These are phyloP conservation scores for Drosophila melanosoma DNA, from an alignment of 2,888 invertebrate species.

Conservation along the genomic window DNA sequence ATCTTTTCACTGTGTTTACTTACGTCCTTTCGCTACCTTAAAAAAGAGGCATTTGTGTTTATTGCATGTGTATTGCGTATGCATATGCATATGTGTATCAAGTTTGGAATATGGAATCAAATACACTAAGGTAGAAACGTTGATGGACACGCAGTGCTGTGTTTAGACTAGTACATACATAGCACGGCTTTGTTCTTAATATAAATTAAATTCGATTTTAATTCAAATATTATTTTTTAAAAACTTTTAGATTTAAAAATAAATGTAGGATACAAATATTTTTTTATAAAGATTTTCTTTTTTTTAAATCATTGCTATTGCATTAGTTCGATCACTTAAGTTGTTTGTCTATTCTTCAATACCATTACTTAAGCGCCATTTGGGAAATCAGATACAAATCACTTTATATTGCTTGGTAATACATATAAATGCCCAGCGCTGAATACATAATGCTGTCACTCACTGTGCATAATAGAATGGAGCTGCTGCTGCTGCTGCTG, in stretches of 20 bases:
- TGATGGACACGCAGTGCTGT: background rate
- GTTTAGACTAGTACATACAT: background rate
- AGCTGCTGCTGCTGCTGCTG: conserved; percentile 46
- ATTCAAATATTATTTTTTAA: background rate
- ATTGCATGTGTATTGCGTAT: conserved; percentile 15
- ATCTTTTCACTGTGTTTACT: conserved; percentile 54
- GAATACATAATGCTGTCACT: conserved; percentile 12
- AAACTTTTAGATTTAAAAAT: background rate
- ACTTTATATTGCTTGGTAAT: background rate
- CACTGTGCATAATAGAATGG: conserved; percentile 62
- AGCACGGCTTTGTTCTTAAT: background rate
- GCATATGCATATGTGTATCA: background rate
- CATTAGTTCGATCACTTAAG: background rate
- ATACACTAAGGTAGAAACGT: conserved; percentile 24
- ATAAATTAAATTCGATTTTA: background rate
- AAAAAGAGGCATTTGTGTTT: conserved; percentile 29
- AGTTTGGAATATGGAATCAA: conserved; percentile 9
- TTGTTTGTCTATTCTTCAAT: conserved; percentile 5
- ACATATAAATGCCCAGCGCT: background rate
- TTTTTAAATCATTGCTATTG: background rate
- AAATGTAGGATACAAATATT: background rate
- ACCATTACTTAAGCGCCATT: background rate
- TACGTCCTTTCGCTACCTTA: conserved; percentile 60
- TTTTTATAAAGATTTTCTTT: background rate
- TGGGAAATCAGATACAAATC: conserved; percentile 8